phyloP scores from a whole-genome alignment of 2,113 vertebrate genomes.

The Campylorhamphus procurvoides region DNA sequence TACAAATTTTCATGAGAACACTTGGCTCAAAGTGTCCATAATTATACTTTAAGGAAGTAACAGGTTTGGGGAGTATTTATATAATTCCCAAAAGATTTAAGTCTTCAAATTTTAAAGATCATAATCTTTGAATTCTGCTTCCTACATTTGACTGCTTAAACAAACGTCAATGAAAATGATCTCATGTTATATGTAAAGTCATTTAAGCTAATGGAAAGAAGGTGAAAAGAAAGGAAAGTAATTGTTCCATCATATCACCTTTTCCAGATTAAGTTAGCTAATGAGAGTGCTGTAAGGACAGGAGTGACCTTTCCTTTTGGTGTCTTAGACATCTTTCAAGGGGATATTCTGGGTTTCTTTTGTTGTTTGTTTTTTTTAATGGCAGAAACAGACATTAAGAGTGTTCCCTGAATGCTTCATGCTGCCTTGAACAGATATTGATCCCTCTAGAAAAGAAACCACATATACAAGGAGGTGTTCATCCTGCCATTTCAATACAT shows the following conservation, averaged over 20 bases:
- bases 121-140: neutral
- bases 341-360: neutral
- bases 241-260: neutral
- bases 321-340: neutral
- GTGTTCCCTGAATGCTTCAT: neutral
- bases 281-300: neutral
- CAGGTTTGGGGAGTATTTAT: neutral
- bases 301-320: neutral
- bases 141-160: neutral
- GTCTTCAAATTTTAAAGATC: neutral
- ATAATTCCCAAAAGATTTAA: neutral
- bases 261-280: neutral
- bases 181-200: neutral
- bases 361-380: neutral
- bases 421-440: neutral
- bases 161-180: neutral
- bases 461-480: neutral
- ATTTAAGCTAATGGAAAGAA: neutral
- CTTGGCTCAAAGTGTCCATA: neutral
- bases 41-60: neutral
- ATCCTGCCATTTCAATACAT: neutral
- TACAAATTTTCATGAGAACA: neutral
- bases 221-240: neutral
- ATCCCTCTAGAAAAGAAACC: neutral
- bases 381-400: neutral